A percentile compares a stretch with the other conserved stretches of the same genome.
Evolutionary conservation across 30 jellyfish, hydroid and myxozoan species (phyloP).

Genomic region (Chironex yamaguchii): DNA sequence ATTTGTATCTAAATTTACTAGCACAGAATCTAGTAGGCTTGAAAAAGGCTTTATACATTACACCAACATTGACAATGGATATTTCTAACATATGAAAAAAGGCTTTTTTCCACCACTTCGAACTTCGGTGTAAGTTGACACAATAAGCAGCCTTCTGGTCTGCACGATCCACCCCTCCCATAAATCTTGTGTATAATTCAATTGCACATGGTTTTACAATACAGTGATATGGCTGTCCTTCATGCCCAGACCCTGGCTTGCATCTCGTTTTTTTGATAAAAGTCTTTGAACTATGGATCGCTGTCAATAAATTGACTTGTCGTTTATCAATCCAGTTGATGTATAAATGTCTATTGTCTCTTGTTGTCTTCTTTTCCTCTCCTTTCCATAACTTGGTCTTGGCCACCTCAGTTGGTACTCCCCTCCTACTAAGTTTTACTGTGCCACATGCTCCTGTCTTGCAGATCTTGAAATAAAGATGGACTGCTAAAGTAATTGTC

Average conservation of each 20-base stretch:
- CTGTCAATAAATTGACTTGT: not conserved
- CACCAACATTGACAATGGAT: constrained; percentile 45
- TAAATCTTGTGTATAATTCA: constrained; percentile 10
- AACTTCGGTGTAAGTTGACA: not conserved
- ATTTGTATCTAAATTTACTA: not conserved
- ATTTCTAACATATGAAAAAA: constrained; percentile 36
- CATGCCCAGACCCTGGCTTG: constrained; percentile 37
- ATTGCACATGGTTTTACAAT: constrained; percentile 4
- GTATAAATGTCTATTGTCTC: not conserved
- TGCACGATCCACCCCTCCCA: constrained; percentile 53
- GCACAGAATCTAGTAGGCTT: constrained; percentile 10
- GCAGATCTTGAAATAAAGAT: too few relatives aligned
- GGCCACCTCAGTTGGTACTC: constrained; percentile 34
- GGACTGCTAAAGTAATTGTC: constrained; percentile 9
- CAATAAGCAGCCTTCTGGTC: constrained; percentile 28
- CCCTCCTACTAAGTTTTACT: not conserved
- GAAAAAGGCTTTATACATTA: constrained; percentile 14
- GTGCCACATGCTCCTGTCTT: constrained; percentile 39
- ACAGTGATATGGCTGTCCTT: constrained; percentile 2
- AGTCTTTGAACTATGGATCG: constrained; percentile 2
- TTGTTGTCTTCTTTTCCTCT: not conserved
- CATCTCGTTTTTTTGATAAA: constrained; percentile 26
- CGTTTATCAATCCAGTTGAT: constrained; percentile 30
- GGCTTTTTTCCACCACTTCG: constrained; percentile 49
- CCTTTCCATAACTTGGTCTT: constrained; percentile 2